These are phyloP conservation scores for Hypsopygia costalis DNA, from an alignment of 2,888 invertebrate genomes.

Conservation along the genomic window DNA sequence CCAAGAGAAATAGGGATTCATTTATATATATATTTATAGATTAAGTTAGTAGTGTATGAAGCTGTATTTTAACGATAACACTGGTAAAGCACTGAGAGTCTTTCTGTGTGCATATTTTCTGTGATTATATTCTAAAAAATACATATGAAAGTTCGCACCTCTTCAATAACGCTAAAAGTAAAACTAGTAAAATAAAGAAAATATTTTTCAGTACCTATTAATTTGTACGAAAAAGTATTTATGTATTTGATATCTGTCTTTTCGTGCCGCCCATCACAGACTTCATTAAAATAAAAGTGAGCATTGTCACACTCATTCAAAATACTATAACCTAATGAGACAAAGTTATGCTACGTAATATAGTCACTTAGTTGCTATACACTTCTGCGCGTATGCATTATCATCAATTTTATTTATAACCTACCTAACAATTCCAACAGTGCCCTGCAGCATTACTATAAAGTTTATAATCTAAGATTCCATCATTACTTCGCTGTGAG, in stretches of 20 bases:
- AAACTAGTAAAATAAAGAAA: neutral
- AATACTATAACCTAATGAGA: slow-evolving; percentile 2
- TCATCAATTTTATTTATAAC: neutral
- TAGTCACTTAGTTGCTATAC: slow-evolving; percentile 1
- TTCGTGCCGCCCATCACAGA: slow-evolving; percentile 5
- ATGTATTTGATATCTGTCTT: slow-evolving; percentile 4
- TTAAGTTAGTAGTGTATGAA: too few relatives aligned
- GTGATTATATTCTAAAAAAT: neutral
- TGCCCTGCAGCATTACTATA: neutral
- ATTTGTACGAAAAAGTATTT: neutral
- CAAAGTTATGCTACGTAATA: neutral
- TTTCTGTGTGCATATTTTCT: too few relatives aligned
- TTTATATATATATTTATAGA: too few relatives aligned
- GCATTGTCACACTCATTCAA: slow-evolving; percentile 2
- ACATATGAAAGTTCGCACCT: neutral
- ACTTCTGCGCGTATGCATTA: neutral
- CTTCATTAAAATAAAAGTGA: neutral
- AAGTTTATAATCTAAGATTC: neutral
- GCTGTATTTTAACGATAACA: too few relatives aligned
- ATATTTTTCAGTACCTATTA: neutral
- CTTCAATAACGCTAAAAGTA: slow-evolving; percentile 1
- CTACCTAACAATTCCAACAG: neutral
- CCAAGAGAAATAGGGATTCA: too few relatives aligned
- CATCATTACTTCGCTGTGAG: neutral
- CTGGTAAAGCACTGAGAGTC: too few relatives aligned